Evolutionary conservation across 2,888 invertebrate species (phyloP).

Genomic region (Standfussiana lucernea): DNA sequence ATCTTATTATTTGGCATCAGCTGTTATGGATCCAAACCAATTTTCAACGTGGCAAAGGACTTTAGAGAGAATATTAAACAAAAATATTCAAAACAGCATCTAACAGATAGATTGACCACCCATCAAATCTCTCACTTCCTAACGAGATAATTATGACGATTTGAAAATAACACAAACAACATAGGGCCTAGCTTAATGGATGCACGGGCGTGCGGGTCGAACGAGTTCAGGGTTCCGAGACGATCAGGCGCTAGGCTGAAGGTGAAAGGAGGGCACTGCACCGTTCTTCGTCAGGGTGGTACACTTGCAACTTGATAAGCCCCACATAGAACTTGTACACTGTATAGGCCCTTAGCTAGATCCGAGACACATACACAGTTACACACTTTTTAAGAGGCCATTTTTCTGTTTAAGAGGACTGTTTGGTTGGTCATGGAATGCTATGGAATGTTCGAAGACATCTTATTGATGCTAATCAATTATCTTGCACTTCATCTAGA

Average conservation of each 20-base stretch:
- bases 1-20: background rate
- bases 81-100: background rate
- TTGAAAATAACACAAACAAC: conserved; percentile 46
- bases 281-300: conserved; percentile 67
- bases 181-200: conserved; percentile 50
- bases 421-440: conserved; percentile 1
- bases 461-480: conserved; percentile 36
- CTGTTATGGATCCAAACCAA: background rate
- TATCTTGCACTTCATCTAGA: conserved; percentile 33
- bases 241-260: conserved; percentile 70
- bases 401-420: background rate
- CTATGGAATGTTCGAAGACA: conserved; percentile 3
- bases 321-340: conserved; percentile 57
- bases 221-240: conserved; percentile 76
- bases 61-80: background rate
- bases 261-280: conserved; percentile 83
- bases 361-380: conserved; percentile 58
- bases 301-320: conserved; percentile 60
- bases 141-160: conserved; percentile 21
- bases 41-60: background rate
- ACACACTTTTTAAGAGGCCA: conserved; percentile 35
- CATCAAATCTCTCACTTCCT: conserved; percentile 16
- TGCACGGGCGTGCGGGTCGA: conserved; percentile 67
- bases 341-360: conserved; percentile 53
- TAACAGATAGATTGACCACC: conserved; percentile 13